Evolutionary conservation across 2,888 invertebrate genomes (phyloP).

Genomic region (Gari tellinella): DNA sequence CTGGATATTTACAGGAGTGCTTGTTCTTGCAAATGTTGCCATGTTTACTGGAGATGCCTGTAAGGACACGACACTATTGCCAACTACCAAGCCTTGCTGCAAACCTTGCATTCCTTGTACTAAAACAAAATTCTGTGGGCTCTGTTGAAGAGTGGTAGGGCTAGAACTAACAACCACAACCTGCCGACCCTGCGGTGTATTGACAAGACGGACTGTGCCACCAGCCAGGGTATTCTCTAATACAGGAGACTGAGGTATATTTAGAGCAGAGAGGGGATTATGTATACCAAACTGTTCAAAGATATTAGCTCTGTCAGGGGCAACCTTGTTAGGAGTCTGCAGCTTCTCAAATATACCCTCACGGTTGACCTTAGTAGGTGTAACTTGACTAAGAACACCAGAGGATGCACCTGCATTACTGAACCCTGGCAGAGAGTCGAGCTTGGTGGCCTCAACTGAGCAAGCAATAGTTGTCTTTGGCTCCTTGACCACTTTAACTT

Average conservation of each 20-base stretch:
- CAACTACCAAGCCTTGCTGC: conserved; percentile 47
- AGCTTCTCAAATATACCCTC: conserved; percentile 47
- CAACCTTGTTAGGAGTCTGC: conserved; percentile 28
- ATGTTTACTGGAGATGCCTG: conserved; percentile 49
- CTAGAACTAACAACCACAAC: conserved; percentile 53
- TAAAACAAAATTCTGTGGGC: conserved; percentile 51
- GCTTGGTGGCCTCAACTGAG: conserved; percentile 48
- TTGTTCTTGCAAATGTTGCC: conserved; percentile 29
- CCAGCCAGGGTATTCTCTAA: conserved; percentile 31
- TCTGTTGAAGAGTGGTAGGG: conserved; percentile 28
- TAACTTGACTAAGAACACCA: background rate
- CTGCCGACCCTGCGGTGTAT: conserved; percentile 52
- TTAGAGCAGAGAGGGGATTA: conserved; percentile 6
- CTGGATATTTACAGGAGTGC: conserved; percentile 38
- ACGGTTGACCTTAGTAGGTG: conserved; percentile 20
- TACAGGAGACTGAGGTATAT: conserved; percentile 18
- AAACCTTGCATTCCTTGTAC: conserved; percentile 56
- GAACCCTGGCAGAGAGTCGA: conserved; percentile 52
- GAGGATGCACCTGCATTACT: conserved; percentile 21
- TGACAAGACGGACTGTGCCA: conserved; percentile 45
- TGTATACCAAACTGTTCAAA: conserved; percentile 60
- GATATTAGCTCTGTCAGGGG: conserved; percentile 52
- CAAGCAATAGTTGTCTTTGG: conserved; percentile 8
- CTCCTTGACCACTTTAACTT: conserved; percentile 13
- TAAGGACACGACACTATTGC: conserved; percentile 51